Evolutionary conservation across 2,113 vertebrate genomes (phyloP).

Genomic region (Mus musculus): DNA sequence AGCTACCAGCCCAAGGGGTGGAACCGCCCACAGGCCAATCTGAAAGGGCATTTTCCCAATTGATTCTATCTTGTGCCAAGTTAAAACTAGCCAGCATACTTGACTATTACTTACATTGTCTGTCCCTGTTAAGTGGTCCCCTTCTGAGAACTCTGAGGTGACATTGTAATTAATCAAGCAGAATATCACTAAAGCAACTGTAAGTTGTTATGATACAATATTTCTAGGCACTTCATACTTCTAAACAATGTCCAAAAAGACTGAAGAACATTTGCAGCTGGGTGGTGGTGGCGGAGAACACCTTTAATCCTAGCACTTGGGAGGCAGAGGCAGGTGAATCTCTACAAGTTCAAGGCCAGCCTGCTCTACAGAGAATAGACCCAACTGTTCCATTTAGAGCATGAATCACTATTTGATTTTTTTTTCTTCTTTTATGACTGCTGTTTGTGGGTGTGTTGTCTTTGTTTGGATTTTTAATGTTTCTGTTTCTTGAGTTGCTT

Average conservation of each 20-base stretch:
- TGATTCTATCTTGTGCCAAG: neutral
- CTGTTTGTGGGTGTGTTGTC: neutral
- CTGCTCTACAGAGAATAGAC: neutral
- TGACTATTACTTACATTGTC: neutral
- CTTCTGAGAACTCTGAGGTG: neutral
- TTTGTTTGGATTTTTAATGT: neutral
- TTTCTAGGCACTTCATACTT: slow-evolving; percentile 34
- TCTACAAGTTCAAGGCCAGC: neutral
- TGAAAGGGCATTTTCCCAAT: neutral
- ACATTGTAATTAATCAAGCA: neutral
- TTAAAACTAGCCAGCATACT: neutral
- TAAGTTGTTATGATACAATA: neutral
- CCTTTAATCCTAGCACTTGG: neutral
- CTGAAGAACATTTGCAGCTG: slow-evolving; percentile 18
- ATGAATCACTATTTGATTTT: neutral
- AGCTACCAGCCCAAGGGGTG: neutral
- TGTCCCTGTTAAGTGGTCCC: neutral
- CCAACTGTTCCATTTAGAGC: neutral
- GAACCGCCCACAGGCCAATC: neutral
- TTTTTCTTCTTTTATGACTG: neutral
- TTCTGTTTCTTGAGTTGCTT: neutral
- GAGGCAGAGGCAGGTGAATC: neutral
- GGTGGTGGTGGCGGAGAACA: neutral
- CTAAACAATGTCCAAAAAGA: slow-evolving; percentile 32
- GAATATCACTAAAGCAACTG: neutral